Evolutionary conservation across 2,113 vertebrate species (phyloP).

Genomic region (Oxygymnocypris stewartii): DNA sequence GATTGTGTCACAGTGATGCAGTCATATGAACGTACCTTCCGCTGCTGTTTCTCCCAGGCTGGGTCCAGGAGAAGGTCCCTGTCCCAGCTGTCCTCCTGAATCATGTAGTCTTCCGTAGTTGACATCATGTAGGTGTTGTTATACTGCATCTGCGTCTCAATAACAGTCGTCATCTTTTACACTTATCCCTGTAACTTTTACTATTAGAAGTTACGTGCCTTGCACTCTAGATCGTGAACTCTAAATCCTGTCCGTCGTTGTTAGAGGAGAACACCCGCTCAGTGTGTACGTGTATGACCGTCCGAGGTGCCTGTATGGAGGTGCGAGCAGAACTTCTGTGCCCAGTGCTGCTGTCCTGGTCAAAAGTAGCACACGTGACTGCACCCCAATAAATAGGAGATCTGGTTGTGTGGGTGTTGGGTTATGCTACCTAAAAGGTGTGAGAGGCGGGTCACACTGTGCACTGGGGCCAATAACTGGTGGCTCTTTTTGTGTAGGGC

Average conservation of each 20-base stretch:
- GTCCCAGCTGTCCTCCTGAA: conserved; percentile 90
- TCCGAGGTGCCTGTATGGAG: conserved; percentile 74
- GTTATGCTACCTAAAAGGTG: conserved; percentile 77
- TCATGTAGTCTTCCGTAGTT: conserved; percentile 81
- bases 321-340: conserved; percentile 71
- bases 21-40: conserved; percentile 79
- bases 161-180: conserved; percentile 73
- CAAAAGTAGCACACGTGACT: conserved; percentile 80
- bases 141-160: conserved; percentile 78
- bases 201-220: conserved; percentile 15
- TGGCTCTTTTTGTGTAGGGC: conserved; percentile 55
- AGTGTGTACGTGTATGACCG: conserved; percentile 40
- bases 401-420: conserved; percentile 66
- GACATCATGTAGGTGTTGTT: conserved; percentile 72
- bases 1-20: background rate
- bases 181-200: conserved; percentile 32
- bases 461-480: conserved; percentile 19
- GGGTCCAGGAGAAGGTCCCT: conserved; percentile 88
- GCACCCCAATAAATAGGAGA: conserved; percentile 80
- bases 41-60: conserved; percentile 92
- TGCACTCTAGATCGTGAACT: conserved; percentile 44
- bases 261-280: conserved; percentile 55
- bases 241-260: conserved; percentile 61
- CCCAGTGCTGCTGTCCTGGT: conserved; percentile 81
- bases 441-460: conserved; percentile 61